Evolutionary conservation across 1,140 invertebrate species (phyloP).

Genomic region (Zaprionus taronus): DNA sequence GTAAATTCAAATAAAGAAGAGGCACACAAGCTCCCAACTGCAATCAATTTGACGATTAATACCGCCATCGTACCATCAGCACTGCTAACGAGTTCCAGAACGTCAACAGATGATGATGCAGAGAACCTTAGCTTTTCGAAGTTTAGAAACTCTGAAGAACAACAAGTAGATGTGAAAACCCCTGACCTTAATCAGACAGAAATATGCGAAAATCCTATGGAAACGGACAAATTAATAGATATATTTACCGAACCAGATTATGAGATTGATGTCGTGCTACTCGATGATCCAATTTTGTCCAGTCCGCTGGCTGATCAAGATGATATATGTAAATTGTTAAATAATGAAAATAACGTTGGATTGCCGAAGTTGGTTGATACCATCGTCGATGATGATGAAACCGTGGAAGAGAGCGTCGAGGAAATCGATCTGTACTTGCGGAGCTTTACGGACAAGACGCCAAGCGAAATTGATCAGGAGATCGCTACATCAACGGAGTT

Average conservation of each 20-base stretch:
- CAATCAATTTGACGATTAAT: constrained; percentile 30
- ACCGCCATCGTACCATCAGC: too few species aligned
- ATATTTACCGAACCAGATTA: not conserved
- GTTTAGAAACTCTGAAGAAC: not conserved
- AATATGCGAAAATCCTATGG: not conserved
- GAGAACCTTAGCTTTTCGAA: constrained; percentile 11
- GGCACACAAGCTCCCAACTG: constrained; percentile 18
- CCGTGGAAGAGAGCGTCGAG: not conserved
- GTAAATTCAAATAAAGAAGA: constrained; percentile 5
- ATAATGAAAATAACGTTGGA: not conserved
- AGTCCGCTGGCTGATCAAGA: not conserved
- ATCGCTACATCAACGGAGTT: constrained; percentile 8
- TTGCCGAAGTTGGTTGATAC: not conserved
- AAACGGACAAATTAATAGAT: not conserved
- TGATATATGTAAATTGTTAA: constrained; percentile 1
- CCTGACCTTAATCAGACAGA: too few species aligned
- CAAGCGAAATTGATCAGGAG: constrained; percentile 25
- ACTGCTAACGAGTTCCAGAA: too few species aligned
- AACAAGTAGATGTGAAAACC: not conserved
- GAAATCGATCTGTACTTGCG: not conserved
- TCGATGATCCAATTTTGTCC: too few species aligned
- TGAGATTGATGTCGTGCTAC: not conserved
- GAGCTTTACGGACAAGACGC: constrained; percentile 3
- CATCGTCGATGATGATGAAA: not conserved
- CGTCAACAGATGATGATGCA: not conserved